phyloP scores from a whole-genome alignment of 2,797 vertebrate species.

The Phataginus tricuspis region DNA sequence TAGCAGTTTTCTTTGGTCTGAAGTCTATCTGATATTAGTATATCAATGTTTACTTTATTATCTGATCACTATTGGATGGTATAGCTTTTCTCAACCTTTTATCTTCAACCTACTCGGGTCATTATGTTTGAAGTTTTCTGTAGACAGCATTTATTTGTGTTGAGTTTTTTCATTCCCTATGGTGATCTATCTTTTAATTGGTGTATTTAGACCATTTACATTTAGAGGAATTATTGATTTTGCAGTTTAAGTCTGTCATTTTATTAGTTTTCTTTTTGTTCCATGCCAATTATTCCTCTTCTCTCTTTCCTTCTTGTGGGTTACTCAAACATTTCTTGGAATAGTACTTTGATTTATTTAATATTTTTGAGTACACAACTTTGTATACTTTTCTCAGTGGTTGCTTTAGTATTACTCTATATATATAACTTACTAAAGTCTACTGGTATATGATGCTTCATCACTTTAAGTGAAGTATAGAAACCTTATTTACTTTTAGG shows the following conservation, averaged over 20 bases:
- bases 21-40: background rate
- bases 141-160: background rate
- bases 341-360: background rate
- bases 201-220: background rate
- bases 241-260: background rate
- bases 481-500: conserved; percentile 9
- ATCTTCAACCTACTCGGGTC: background rate
- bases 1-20: background rate
- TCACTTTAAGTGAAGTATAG: background rate
- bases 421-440: background rate
- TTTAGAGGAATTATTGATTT: conserved; percentile 5
- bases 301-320: background rate
- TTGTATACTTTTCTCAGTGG: background rate
- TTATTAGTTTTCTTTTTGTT: background rate
- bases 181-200: background rate
- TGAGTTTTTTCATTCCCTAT: background rate
- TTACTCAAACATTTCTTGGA: background rate
- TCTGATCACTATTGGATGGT: background rate
- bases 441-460: background rate
- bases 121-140: background rate
- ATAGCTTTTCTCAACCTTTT: background rate
- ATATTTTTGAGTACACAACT: background rate
- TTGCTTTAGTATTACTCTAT: background rate
- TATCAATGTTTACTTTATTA: background rate
- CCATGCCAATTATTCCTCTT: background rate